Base-by-base conservation (phyloP, 2,113 vertebrate genomes). In the Capreolus pygargus region DNA sequence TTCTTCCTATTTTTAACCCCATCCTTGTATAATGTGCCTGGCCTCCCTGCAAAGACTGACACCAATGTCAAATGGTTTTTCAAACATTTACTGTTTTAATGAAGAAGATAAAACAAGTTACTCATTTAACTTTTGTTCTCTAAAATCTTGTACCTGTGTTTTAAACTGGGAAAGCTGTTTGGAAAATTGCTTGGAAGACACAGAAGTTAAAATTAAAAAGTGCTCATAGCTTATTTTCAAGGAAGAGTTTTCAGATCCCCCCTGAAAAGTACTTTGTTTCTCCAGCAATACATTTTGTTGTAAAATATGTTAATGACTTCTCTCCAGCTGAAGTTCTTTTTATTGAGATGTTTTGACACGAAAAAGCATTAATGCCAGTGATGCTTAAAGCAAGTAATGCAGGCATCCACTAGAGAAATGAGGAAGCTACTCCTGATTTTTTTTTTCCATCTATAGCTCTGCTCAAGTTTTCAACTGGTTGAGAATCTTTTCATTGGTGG, bases 101-200 rank as follows among this genome's bases (percentile, higher is more conserved):
- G 85, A 52, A 89, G 43, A 87, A 93, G 74, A 92, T 55, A 45
- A 87, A 70, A n/a, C 45, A 93, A 47, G 55, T 50, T 70, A 55
- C 14, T 97, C 39, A 25, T 47, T 81, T 96, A 64, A 74, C 27
- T 87, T 82, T 33, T 47, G 6, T 47, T 84, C 45, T 96, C 28
- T 36, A 23, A 84, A 33, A 83, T 70, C 50, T 93, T 27, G 50
- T 25, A 45, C 52, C 58, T 64, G 28, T 21, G 33, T 95, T 87
- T 97, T 93, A 93, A 85, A 30, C 39, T 96, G 60, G 47, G 70
- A 86, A 93, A 16, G 43, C 39, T 89, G 64, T 93, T 79, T 84
- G 52, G 86, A 82, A 54, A 94, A 61, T 93, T 54, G 33, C 10
- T 86, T 86, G 21, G 61, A 95, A 94, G 76, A 30, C 43, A 92